Conservation (phyloP, 2,113 vertebrate genomes). For the Malurus elegans region DNA sequence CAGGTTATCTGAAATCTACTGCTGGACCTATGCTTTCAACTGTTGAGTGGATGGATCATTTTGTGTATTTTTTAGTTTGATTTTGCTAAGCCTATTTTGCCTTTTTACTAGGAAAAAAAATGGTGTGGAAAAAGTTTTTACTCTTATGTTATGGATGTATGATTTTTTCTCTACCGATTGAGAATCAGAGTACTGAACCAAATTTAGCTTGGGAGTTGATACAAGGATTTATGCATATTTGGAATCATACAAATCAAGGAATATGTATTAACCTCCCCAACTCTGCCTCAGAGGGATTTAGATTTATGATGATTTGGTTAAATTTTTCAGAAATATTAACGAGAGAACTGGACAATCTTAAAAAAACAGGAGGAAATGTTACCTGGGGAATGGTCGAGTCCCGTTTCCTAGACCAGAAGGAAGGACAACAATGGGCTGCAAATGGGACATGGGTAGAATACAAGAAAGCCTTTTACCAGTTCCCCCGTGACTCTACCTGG, state of each 20-base stretch:
- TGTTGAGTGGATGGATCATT: background rate
- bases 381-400: background rate
- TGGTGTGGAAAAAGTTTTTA: background rate
- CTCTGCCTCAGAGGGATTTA: background rate
- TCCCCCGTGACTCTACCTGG: background rate
- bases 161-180: background rate
- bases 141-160: background rate
- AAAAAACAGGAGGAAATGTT: background rate
- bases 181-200: background rate
- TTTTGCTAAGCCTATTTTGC: background rate
- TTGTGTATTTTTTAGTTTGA: background rate
- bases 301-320: constrained; percentile 24
- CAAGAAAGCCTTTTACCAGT: background rate
- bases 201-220: constrained; percentile 18
- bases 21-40: background rate
- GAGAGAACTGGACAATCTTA: background rate
- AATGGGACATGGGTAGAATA: background rate
- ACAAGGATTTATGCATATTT: constrained; percentile 25
- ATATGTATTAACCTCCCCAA: background rate
- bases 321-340: background rate
- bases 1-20: background rate
- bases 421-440: background rate
- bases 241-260: constrained; percentile 7
- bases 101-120: background rate
- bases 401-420: background rate